phyloP scores from a whole-genome alignment of 1,140 invertebrate species.

The Drosophila pachea region DNA sequence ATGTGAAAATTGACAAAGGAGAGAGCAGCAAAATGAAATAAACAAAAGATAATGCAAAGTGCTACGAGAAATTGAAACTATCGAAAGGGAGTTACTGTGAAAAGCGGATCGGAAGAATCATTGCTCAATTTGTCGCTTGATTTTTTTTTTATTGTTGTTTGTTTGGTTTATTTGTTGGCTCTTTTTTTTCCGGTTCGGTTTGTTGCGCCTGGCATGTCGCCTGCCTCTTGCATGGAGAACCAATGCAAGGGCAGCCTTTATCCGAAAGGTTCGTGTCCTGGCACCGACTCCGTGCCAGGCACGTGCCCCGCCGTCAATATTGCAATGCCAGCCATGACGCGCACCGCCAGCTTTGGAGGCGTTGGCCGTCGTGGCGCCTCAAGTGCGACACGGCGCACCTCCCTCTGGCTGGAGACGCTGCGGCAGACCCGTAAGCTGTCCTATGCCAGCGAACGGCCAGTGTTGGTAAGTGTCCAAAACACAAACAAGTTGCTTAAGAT shows the following conservation, averaged over 20 bases:
- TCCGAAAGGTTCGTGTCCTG: constrained; percentile 10
- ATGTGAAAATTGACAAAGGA: neutral
- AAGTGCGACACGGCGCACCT: constrained; percentile 60
- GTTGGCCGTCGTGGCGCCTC: constrained; percentile 40
- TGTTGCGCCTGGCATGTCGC: constrained; percentile 60
- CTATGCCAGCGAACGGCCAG: constrained; percentile 62
- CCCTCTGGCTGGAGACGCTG: constrained; percentile 67
- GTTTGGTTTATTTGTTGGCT: neutral
- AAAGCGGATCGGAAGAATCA: too few relatives aligned
- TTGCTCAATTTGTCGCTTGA: too few relatives aligned
- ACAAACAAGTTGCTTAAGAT: neutral
- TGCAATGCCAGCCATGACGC: constrained; percentile 31
- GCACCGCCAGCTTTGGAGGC: constrained; percentile 56
- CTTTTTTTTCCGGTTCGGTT: constrained; percentile 8
- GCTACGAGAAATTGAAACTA: neutral
- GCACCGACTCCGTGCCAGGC: constrained; percentile 9
- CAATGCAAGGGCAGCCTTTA: constrained; percentile 54
- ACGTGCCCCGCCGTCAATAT: constrained; percentile 25
- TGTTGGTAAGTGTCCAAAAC: constrained; percentile 53
- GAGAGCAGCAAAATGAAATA: too few relatives aligned
- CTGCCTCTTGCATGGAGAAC: constrained; percentile 66
- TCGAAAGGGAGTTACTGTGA: too few relatives aligned
- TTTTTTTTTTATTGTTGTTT: neutral
- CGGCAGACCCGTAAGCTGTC: constrained; percentile 67
- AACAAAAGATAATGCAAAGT: neutral